A percentile compares a stretch with the other conserved stretches of the same genome.
Evolutionary conservation across 2,113 vertebrate species (phyloP).

Genomic region (Barnardius zonarius): DNA sequence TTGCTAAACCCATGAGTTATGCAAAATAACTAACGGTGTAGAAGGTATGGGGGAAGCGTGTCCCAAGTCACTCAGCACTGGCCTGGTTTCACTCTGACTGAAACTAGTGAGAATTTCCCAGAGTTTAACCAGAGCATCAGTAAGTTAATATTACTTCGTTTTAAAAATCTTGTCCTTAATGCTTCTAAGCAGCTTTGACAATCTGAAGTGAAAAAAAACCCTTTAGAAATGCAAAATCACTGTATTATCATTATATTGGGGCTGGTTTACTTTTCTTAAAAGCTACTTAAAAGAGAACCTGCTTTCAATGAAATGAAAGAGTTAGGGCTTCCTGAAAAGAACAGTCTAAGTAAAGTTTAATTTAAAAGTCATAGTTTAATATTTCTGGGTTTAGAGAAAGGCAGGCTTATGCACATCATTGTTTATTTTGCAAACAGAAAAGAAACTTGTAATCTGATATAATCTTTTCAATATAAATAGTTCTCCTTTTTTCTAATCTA

Average conservation of each 20-base stretch:
- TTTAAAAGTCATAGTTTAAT: conserved; percentile 8
- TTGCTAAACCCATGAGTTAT: neutral
- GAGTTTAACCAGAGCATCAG: neutral
- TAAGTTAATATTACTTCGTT: neutral
- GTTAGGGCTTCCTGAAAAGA: neutral
- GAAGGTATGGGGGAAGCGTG: neutral
- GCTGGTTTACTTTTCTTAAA: neutral
- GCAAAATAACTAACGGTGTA: neutral
- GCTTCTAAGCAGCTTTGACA: conserved; percentile 22
- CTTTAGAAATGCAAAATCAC: conserved; percentile 16
- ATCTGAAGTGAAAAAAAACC: neutral
- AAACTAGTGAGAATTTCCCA: neutral
- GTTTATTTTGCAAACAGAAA: neutral
- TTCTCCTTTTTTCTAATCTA: neutral
- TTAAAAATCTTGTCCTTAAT: neutral
- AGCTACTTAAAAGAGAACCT: neutral
- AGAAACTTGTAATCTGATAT: neutral
- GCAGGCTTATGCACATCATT: neutral
- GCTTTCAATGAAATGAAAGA: neutral
- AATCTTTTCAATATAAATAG: neutral
- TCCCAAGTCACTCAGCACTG: neutral
- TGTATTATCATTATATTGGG: neutral
- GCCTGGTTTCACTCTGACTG: neutral
- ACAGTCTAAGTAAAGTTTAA: neutral
- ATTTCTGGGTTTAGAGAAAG: neutral